phyloP scores from a whole-genome alignment of 2,113 vertebrate species.

The Ophthalmolycus amberensis region DNA sequence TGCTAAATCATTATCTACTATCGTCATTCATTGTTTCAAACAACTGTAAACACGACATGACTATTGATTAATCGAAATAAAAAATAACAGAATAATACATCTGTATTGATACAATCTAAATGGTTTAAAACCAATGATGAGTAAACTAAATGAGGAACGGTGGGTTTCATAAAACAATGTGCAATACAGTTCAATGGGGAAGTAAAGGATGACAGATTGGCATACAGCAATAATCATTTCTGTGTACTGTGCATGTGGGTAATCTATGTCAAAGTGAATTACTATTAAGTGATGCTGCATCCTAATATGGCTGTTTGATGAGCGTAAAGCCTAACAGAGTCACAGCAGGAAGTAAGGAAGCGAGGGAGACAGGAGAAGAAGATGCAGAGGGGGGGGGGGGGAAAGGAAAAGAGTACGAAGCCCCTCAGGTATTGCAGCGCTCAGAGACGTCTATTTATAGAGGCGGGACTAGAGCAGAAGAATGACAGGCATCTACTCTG shows the following conservation, averaged over 20 bases:
- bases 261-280: conserved; percentile 44
- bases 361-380: conserved; percentile 29
- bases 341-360: conserved; percentile 15
- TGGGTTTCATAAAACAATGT: neutral
- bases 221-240: conserved; percentile 11
- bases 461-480: conserved; percentile 66
- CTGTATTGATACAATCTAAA: neutral
- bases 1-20: neutral
- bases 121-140: neutral
- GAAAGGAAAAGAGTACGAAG: conserved; percentile 49
- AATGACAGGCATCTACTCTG: conserved; percentile 72
- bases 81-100: neutral
- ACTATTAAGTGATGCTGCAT: conserved; percentile 41
- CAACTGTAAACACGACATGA: neutral
- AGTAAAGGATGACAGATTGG: conserved; percentile 1
- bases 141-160: neutral
- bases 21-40: neutral
- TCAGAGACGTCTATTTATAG: conserved; percentile 78
- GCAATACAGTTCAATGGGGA: neutral
- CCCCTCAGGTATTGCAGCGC: conserved; percentile 65
- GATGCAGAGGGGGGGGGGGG: conserved; percentile 19
- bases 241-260: conserved; percentile 14
- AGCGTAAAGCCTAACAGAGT: conserved; percentile 50
- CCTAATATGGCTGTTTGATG: conserved; percentile 50
- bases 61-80: neutral